Conservation (phyloP, 2,888 invertebrate genomes). For the Polydrusus cervinus region DNA sequence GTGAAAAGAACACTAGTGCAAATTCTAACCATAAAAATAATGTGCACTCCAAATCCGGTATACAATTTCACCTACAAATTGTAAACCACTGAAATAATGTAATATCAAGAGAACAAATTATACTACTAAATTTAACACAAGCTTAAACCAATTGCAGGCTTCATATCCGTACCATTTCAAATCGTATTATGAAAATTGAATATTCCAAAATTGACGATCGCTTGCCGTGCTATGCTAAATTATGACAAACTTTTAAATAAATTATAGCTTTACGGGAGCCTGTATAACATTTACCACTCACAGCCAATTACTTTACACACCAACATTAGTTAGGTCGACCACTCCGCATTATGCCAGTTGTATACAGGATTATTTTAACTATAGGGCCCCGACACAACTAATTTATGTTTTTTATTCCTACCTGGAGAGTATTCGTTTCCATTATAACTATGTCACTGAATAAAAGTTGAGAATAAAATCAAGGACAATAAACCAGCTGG, state of each 20-base stretch:
- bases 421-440: too few species aligned
- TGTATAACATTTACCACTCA: too few species aligned
- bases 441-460: too few species aligned
- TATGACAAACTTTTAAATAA: conserved; percentile 2
- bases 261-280: not conserved
- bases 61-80: not conserved
- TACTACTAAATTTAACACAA: conserved; percentile 12
- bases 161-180: conserved; percentile 10
- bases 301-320: too few species aligned
- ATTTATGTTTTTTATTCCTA: too few species aligned
- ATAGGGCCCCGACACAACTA: too few species aligned
- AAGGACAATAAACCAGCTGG: too few species aligned
- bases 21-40: not conserved
- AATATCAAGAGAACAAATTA: conserved; percentile 12
- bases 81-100: not conserved
- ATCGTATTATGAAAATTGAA: conserved; percentile 21
- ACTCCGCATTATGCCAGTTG: too few species aligned
- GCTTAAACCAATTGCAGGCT: conserved; percentile 8
- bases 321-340: too few species aligned
- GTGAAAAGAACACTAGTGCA: too few species aligned
- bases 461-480: too few species aligned
- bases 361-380: too few species aligned
- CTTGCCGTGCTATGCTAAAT: not conserved
- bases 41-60: not conserved
- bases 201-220: not conserved